Conservation (phyloP, 2,113 vertebrate species). For the Trichechus manatus region DNA sequence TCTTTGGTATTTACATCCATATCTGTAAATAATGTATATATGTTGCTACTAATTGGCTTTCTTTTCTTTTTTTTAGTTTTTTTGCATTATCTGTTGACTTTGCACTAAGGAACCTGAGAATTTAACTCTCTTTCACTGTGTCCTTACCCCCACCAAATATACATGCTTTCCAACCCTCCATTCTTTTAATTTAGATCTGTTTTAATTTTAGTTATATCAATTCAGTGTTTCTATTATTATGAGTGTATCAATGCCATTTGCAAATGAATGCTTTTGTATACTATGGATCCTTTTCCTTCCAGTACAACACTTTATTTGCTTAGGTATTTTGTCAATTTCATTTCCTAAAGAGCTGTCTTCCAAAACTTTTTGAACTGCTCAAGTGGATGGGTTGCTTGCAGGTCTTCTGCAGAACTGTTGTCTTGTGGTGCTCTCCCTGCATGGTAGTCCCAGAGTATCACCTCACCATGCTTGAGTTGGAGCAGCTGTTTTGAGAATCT, state of each 20-base stretch:
- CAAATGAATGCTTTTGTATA: not conserved
- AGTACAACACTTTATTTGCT: not conserved
- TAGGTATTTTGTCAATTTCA: not conserved
- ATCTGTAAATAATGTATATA: not conserved
- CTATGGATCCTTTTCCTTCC: not conserved
- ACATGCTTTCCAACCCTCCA: not conserved
- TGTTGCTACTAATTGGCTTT: not conserved
- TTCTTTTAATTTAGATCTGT: not conserved
- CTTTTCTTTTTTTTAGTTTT: not conserved
- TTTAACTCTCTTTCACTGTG: not conserved
- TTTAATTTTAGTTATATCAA: not conserved
- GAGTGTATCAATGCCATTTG: not conserved
- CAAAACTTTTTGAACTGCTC: not conserved
- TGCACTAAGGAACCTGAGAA: not conserved
- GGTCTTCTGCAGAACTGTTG: not conserved
- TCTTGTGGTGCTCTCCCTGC: not conserved
- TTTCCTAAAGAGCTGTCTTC: not conserved
- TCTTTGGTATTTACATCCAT: not conserved
- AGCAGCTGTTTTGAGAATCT: not conserved
- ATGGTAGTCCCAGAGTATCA: not conserved
- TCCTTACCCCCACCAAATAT: not conserved
- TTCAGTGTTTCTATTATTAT: not conserved
- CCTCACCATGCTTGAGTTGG: not conserved
- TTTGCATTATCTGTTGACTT: not conserved
- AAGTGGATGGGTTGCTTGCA: not conserved